These are phyloP conservation scores for Galeopterus variegatus DNA, from an alignment of 2,113 vertebrate genomes.

Conservation along the genomic window DNA sequence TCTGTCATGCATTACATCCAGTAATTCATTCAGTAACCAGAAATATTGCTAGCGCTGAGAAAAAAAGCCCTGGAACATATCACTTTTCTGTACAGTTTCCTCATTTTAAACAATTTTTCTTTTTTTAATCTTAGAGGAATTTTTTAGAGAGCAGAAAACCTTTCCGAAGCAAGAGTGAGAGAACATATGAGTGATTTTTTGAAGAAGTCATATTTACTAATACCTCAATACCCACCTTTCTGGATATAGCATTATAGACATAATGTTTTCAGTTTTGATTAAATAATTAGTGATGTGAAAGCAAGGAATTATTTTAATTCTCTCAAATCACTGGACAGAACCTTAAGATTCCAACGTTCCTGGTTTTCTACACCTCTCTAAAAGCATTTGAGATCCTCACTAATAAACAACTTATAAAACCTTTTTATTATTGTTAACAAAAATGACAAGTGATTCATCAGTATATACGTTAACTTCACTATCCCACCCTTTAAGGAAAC, in stretches of 20 bases:
- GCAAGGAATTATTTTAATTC: not conserved
- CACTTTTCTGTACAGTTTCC: not conserved
- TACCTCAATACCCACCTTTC: not conserved
- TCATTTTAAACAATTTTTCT: not conserved
- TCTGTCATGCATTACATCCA: not conserved
- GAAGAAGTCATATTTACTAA: not conserved
- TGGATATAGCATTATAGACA: too few species aligned
- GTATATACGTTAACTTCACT: not conserved
- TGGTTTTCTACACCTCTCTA: not conserved
- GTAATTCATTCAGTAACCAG: not conserved
- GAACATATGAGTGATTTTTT: fast-evolving
- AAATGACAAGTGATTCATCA: not conserved
- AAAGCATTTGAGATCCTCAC: not conserved
- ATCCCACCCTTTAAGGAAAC: not conserved
- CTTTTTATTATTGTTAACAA: not conserved
- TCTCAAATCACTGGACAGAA: not conserved
- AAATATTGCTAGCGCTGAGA: not conserved
- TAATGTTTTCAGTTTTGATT: not conserved
- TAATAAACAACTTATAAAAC: not conserved
- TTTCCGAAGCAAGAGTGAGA: not conserved
- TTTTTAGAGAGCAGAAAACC: not conserved
- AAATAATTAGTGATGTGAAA: not conserved
- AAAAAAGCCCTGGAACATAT: not conserved
- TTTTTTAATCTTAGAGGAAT: not conserved
- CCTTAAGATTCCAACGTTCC: not conserved